Base-by-base conservation (phyloP, 2,797 vertebrate species). In the Perodicticus potto region DNA sequence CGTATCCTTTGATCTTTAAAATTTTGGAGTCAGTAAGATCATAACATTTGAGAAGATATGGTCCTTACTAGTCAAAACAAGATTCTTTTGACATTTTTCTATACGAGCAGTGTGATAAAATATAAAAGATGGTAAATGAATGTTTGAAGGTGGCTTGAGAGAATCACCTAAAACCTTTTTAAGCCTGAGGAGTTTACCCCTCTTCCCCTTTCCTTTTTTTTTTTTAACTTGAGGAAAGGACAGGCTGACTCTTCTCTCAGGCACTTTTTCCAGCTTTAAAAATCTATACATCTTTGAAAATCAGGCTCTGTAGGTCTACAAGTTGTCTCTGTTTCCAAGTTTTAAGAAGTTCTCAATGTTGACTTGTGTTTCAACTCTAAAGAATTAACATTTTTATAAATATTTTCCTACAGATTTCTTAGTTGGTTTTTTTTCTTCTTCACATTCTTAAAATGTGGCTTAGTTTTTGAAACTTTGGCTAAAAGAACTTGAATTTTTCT, bases 401-500 rank as follows among this genome's bases (percentile, higher is more conserved):
- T 59, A 53, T 76, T 90, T 95, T 95, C 20, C 73, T 72, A 59
- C 1, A 70, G 43, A 14, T 55, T 80, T 77, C 65, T 69, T 59
- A 65, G 17, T 7, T 19, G 32, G 32, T n/a, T n/a, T 45, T 95
- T 72, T 34, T 83, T 10, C 27, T 63, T 70, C 40, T 92, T 40
- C 53, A n/a, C 53, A 63, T 69, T 37, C 87, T 67, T 92, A 13
- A 65, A 81, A 40, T 82, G n/a, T 61, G 86, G 11, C 53, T 81
- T 86, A 86, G 67, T 53, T 96, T 78, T 93, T 76, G 59, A 76
- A 93, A 93, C 7, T 27, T 93, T 32, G 45, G 61, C 87, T 57
- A 70, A 78, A 83, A 81, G 25, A 45, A n/a, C 37, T 37, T 78
- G 12, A 59, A 40, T 40, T 73, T 77, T 63, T 89, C 29, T 78